A percentile compares a stretch with the other conserved stretches of the same genome.
Conservation (phyloP, 2,797 vertebrate genomes). For the Trachurus trachurus region DNA sequence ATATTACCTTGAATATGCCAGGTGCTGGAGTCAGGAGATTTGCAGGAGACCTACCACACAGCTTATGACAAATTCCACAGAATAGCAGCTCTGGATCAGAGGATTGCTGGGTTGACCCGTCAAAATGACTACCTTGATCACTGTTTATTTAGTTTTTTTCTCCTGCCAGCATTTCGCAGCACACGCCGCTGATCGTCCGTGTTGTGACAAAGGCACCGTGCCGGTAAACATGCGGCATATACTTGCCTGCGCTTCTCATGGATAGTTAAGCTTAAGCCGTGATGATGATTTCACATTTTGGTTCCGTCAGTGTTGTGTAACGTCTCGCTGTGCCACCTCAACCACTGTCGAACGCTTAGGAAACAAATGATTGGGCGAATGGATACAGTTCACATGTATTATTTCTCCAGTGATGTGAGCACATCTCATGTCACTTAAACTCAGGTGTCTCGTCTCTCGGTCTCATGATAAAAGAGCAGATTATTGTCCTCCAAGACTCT, state of each 20-base stretch:
- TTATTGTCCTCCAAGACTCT: constrained; percentile 7
- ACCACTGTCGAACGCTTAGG: not conserved
- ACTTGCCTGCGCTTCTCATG: not conserved
- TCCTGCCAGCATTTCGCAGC: constrained; percentile 9
- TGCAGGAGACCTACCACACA: constrained; percentile 25
- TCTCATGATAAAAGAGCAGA: constrained; percentile 19
- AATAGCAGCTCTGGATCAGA: constrained; percentile 34
- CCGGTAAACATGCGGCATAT: constrained; percentile 2
- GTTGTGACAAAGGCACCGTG: not conserved
- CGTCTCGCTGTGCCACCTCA: constrained; percentile 6
- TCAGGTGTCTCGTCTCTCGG: constrained; percentile 13
- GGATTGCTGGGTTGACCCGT: constrained; percentile 33
- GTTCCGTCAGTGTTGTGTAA: constrained; percentile 16
- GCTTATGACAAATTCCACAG: constrained; percentile 28
- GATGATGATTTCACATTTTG: constrained; percentile 10
- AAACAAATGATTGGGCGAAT: constrained; percentile 4
- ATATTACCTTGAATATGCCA: not conserved
- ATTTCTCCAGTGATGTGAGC: constrained; percentile 5
- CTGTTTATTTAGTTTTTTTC: not conserved
- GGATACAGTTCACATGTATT: constrained; percentile 8
- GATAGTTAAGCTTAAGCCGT: constrained; percentile 7
- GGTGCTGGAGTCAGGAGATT: constrained; percentile 40
- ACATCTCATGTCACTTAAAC: not conserved
- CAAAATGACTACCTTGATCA: constrained; percentile 21
- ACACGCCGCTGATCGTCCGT: not conserved